Percentiles rank a stretch among this genome's conserved stretches.
phyloP scores from a whole-genome alignment of 2,797 vertebrate genomes.

The Micromesistius poutassou region DNA sequence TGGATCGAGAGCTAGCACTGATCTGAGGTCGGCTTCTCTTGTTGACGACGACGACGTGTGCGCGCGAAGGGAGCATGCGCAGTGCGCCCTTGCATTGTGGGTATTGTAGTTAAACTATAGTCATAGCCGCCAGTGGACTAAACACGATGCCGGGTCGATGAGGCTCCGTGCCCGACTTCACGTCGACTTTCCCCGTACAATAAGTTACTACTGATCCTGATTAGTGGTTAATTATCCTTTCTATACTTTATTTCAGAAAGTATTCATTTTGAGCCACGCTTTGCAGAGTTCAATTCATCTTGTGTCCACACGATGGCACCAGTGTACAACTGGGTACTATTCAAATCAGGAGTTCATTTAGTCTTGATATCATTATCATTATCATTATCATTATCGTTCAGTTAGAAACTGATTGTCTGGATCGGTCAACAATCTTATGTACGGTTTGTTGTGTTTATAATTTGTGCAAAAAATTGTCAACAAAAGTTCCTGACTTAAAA shows the following conservation, averaged over 20 bases:
- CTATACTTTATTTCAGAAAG: not conserved
- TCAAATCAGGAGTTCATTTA: not conserved
- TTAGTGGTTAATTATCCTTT: too few species aligned
- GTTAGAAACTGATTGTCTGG: not conserved
- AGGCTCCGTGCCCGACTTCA: not conserved
- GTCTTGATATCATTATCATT: not conserved
- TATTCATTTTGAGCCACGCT: not conserved
- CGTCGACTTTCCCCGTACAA: not conserved
- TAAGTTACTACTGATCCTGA: not conserved
- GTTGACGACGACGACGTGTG: constrained; percentile 57
- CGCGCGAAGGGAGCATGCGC: constrained; percentile 4
- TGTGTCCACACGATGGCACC: constrained; percentile 51
- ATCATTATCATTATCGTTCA: not conserved
- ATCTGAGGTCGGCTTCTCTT: constrained; percentile 55
- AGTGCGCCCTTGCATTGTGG: constrained; percentile 35
- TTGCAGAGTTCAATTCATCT: not conserved
- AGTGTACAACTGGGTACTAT: constrained; percentile 17
- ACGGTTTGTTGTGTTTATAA: too few species aligned
- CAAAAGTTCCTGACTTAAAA: not conserved
- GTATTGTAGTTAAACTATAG: constrained; percentile 29
- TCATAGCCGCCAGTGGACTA: not conserved
- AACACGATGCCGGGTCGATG: not conserved
- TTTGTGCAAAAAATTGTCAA: not conserved
- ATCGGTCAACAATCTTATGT: not conserved
- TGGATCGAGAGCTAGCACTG: constrained; percentile 49